Base-by-base conservation (phyloP, 2,888 invertebrate species). In the Xanthorhoe spadicearia region DNA sequence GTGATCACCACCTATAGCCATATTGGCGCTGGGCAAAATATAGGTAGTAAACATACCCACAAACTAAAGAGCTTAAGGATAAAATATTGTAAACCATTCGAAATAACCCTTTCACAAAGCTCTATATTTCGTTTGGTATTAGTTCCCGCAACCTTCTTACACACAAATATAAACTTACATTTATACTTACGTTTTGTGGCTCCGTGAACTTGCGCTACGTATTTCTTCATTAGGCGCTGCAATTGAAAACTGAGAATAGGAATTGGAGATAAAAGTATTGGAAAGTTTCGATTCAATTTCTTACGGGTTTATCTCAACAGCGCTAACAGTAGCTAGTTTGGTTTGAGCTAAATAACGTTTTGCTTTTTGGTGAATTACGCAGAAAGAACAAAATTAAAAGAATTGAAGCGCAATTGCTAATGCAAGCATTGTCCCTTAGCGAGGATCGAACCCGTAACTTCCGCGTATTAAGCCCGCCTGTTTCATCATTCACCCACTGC, bases 191-290 rank as follows among this genome's bases (percentile, higher is more conserved):
- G 10, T 56, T 32, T 19, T 64, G 35, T 38, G 43, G 19, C 43
- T 60, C 55, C 28, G 69, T 71, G 64, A 64, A 50, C 69, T 67
- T 64, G 52, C 70, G 68, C 70, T 68, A 61, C 73, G 72, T 81
- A 74, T 78, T 75, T 80, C 78, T 77, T 78, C 75, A 77, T 77
- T 78, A 74, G 64, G 63, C 46, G 17, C 38, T 64, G 59, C 61
- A 53, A 69, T 64, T 60, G 52, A 66, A 68, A 68, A 53, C 62
- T 62, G 59, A 52, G 52, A 61, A 66, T 68, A 53, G 49, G 61
- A 68, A 66, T 54, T 48, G 55, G 55, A 72, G 52, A 61, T 68
- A 66, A 63, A 74, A 68, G 61, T 65, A 58, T 70, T 52, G 55
- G 19, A 46, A 49, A 66, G 64, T 64, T 68, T 61, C 6, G 61